Evolutionary conservation across 2,797 vertebrate genomes (phyloP), one percentile per base, ranked within the genome.

Genomic region (Xenops minutus): DNA sequence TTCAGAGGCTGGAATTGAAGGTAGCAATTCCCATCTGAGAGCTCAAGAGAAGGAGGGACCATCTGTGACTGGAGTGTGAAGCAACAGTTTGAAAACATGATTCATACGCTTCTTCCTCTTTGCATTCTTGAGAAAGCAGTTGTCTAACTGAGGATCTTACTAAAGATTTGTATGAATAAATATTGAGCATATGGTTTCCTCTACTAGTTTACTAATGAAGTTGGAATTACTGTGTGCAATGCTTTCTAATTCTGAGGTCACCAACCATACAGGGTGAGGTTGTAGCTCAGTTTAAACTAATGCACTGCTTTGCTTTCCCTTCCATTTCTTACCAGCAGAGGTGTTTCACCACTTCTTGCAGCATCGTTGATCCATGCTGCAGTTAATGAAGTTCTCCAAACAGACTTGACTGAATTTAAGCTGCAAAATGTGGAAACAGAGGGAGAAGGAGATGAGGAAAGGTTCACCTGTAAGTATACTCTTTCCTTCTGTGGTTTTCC

Each of bases 321-420:
- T 91, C 52, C 34, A 81, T 93, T 87, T 92, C 58, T 88, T 71
- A 66, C 74, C 67, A 91, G 52, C 95, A 99, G 99, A 96, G 97
- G 97, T 6, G 97, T 98, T 44, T 98, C 98, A 0, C 91, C 96
- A 12, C 87, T 91, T 20, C 97, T 99, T 82, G 80, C 97, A 30
- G 98, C 98, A 17, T 95, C 97, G 1, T 74, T 99, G 97, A 98
- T 98, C 96, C 98, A 98, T 4, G 94, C 98, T 56, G 98, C 99
- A 0, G 41, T 99, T 62, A 88, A 97, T 48, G 98, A 97, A 95
- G 95, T 99, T 68, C 98, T 98, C 54, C 98, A 97, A 88, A 92
- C 63, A 14, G 98, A 99, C 96, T 98, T 99, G 61, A 98, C 97
- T 52, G 97, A 98, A 76, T 98, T 98, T 95, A 97, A 97, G 93